Percentiles rank a stretch among this genome's conserved stretches.
Evolutionary conservation across 2,113 vertebrate genomes (phyloP).

Genomic region (Corapipo altera): DNA sequence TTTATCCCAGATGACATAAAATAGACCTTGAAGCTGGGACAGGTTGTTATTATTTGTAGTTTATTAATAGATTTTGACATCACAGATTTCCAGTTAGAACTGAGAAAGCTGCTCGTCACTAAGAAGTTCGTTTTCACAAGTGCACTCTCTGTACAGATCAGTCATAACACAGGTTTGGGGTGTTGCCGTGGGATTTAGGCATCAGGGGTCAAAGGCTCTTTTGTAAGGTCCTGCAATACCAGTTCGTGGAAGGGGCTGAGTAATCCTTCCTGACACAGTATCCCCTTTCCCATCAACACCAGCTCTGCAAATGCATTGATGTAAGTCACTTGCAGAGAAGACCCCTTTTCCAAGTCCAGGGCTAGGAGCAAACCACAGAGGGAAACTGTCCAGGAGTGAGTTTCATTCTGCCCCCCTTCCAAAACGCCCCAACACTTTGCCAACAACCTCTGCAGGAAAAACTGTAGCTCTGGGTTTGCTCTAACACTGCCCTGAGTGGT

Average conservation of each 20-base stretch:
- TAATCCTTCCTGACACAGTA: not conserved
- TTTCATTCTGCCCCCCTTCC: not conserved
- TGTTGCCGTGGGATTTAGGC: no score
- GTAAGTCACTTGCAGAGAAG: not conserved
- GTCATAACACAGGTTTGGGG: rapidly evolving
- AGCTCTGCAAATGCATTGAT: not conserved
- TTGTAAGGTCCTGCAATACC: not conserved
- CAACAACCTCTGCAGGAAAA: not conserved
- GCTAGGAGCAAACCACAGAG: not conserved
- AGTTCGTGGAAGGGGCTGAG: not conserved
- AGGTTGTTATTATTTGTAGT: not conserved
- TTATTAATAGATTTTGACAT: not conserved
- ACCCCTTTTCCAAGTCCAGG: not conserved
- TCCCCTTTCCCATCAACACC: not conserved
- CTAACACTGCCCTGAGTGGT: not conserved
- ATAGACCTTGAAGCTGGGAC: not conserved
- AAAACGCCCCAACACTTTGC: not conserved
- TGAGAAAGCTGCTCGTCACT: not conserved
- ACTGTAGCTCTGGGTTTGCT: not conserved
- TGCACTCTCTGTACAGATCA: rapidly evolving
- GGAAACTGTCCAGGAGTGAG: not conserved
- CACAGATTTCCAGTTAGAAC: not conserved
- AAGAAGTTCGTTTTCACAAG: not conserved
- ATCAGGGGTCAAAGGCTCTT: not conserved
- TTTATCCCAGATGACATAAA: not conserved